Percentiles rank a stretch among this genome's conserved stretches.
phyloP scores from a whole-genome alignment of 2,113 vertebrate genomes.

The Ascaphus truei region DNA sequence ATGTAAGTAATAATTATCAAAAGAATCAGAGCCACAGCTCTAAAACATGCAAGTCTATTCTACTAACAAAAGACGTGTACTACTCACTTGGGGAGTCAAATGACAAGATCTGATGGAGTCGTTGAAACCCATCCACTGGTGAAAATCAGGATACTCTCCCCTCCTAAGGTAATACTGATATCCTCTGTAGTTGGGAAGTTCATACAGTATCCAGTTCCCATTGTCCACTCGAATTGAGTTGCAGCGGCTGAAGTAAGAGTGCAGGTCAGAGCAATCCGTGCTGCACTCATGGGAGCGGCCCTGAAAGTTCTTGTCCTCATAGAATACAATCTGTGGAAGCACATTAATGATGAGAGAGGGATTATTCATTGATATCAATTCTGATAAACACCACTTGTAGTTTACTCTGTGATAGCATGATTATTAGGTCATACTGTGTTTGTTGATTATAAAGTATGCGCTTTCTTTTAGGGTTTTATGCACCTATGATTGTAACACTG shows the following conservation, averaged over 20 bases:
- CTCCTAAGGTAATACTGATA: slow-evolving; percentile 62
- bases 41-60: no score
- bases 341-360: no score
- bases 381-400: no score
- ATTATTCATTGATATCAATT: no score
- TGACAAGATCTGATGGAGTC: slow-evolving; percentile 59
- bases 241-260: slow-evolving; percentile 60
- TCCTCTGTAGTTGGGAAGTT: slow-evolving; percentile 64
- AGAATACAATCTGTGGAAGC: slow-evolving; percentile 75
- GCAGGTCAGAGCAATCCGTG: slow-evolving; percentile 61
- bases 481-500: no score
- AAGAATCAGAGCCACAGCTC: no score
- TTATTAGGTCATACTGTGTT: no score
- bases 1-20: no score
- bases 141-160: slow-evolving; percentile 63
- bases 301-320: slow-evolving; percentile 72
- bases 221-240: slow-evolving; percentile 65
- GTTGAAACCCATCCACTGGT: slow-evolving; percentile 55
- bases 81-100: slow-evolving; percentile 59
- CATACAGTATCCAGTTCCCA: slow-evolving; percentile 66
- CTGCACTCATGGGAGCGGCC: slow-evolving; percentile 70
- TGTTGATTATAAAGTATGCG: no score
- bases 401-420: no score
- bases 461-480: no score
- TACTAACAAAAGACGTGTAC: neutral